These are phyloP conservation scores for Serripes groenlandicus DNA, from an alignment of 2,888 invertebrate genomes.

Conservation along the genomic window DNA sequence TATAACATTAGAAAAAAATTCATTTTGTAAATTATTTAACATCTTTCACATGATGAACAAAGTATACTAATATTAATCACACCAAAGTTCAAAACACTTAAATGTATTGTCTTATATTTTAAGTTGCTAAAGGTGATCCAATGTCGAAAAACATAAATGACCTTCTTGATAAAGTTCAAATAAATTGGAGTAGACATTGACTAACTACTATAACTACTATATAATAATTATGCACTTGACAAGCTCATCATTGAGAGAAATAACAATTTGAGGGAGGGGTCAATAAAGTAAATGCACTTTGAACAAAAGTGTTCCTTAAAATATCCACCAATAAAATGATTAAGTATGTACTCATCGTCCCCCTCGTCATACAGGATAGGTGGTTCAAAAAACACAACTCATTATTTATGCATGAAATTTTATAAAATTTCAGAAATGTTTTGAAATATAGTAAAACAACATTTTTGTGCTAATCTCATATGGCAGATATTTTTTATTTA, in stretches of 20 bases:
- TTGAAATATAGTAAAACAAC: slow-evolving; percentile 2
- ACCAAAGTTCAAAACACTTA: too few relatives aligned
- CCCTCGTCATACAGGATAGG: slow-evolving; percentile 8
- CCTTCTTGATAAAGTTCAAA: neutral
- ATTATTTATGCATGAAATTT: slow-evolving; percentile 18
- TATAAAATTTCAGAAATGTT: neutral
- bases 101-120: too few relatives aligned
- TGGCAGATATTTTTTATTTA: too few relatives aligned
- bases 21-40: too few relatives aligned
- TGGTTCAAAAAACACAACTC: slow-evolving; percentile 4
- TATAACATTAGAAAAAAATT: too few relatives aligned
- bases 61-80: too few relatives aligned
- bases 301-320: slow-evolving; percentile 20
- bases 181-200: neutral
- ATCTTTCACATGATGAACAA: too few relatives aligned
- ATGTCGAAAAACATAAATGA: neutral
- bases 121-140: too few relatives aligned
- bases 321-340: slow-evolving; percentile 11
- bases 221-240: too few relatives aligned
- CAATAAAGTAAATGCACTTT: slow-evolving; percentile 8
- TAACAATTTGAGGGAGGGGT: slow-evolving; percentile 6
- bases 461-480: neutral
- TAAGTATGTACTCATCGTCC: neutral
- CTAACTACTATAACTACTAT: too few relatives aligned
- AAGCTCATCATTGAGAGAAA: neutral